Evolutionary conservation across 2,888 invertebrate species (phyloP).

Genomic region (Schizotus pectinicornis): DNA sequence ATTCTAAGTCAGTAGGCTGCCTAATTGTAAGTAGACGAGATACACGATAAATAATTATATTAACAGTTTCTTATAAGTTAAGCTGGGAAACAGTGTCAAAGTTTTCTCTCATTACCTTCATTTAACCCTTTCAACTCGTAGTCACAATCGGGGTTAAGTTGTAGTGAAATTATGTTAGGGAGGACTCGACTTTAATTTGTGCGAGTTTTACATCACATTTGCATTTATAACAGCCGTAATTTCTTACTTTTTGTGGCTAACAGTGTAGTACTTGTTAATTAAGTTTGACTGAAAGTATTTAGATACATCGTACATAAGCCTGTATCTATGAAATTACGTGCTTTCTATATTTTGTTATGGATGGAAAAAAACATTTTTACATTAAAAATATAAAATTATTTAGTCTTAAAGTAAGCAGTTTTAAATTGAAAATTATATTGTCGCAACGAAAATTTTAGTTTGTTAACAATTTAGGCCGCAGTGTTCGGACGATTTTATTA

Average conservation of each 20-base stretch:
- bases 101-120: neutral
- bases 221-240: no score
- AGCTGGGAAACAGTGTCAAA: constrained; percentile 4
- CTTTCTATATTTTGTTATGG: neutral
- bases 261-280: no score
- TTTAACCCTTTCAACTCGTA: neutral
- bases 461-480: neutral
- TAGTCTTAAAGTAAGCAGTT: constrained; percentile 1
- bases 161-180: no score
- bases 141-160: no score
- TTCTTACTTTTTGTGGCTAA: no score
- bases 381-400: neutral
- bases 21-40: constrained; percentile 29
- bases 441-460: neutral
- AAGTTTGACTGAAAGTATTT: no score
- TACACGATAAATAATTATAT: neutral
- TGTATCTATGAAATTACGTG: neutral
- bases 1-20: constrained; percentile 45
- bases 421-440: constrained; percentile 22
- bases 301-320: no score
- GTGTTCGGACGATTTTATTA: neutral
- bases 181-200: no score
- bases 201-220: no score
- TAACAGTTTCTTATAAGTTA: constrained; percentile 1
- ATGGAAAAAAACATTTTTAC: neutral